These are phyloP conservation scores for Tupiocoris notatus DNA, from an alignment of 2,888 invertebrate genomes.

Conservation along the genomic window DNA sequence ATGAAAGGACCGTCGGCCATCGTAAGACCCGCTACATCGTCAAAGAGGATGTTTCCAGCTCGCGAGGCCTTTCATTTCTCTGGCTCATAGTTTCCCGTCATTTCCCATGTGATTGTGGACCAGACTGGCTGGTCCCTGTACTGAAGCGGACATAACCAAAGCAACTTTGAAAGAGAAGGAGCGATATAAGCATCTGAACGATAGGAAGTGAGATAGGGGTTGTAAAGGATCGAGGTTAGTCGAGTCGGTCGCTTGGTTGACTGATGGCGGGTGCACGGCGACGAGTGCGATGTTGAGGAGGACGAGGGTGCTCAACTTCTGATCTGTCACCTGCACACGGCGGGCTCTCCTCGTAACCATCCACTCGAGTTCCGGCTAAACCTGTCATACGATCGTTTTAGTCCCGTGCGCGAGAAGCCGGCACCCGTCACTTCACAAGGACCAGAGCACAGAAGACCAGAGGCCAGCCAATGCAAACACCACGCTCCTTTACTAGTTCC, in stretches of 20 bases:
- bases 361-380: constrained; percentile 3
- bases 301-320: constrained; percentile 27
- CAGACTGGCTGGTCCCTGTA: not conserved
- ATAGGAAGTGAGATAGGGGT: not conserved
- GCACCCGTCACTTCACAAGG: not conserved
- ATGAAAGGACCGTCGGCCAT: not conserved
- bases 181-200: not conserved
- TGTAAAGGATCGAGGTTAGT: not conserved
- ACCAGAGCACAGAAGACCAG: not conserved
- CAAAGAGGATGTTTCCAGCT: not conserved
- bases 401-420: not conserved
- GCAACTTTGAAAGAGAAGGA: not conserved
- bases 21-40: not conserved
- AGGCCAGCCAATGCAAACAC: not conserved
- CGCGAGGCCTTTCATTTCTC: not conserved
- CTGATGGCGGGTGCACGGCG: too few species aligned
- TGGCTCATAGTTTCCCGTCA: not conserved
- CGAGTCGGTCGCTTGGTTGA: not conserved
- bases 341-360: not conserved
- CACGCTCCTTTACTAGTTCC: too few species aligned
- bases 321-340: constrained; percentile 19
- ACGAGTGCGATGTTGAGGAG: too few species aligned
- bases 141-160: not conserved
- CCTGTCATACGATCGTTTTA: constrained; percentile 26
- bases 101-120: too few species aligned